Conservation (phyloP, 2,888 invertebrate species). For the Pemphredon lugubris region DNA sequence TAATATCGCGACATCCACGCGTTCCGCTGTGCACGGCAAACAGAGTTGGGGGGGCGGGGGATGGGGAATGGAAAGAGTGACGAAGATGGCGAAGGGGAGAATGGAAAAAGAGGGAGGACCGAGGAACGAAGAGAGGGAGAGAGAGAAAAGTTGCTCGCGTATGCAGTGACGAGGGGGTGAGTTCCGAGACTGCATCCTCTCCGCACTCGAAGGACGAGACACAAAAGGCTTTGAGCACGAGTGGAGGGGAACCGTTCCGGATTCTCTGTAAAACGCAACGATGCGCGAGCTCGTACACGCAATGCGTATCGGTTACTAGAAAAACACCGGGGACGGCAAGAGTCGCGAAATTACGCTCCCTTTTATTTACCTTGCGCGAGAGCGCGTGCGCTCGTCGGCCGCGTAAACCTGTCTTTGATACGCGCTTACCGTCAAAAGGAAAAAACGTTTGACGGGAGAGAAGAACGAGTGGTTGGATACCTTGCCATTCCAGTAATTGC, state of each 20-base stretch:
- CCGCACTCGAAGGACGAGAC: constrained; percentile 21
- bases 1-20: constrained; percentile 53
- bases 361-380: constrained; percentile 32
- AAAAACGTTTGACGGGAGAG: too few species aligned
- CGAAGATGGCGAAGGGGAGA: constrained; percentile 5
- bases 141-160: constrained; percentile 5
- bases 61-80: constrained; percentile 5
- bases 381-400: too few species aligned
- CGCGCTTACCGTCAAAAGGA: too few species aligned
- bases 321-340: constrained; percentile 24
- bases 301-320: constrained; percentile 48
- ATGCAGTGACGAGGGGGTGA: constrained; percentile 44
- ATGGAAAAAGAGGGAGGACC: constrained; percentile 2
- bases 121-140: too few species aligned
- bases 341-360: constrained; percentile 46
- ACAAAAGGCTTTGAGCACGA: constrained; percentile 52
- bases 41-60: neutral
- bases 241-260: constrained; percentile 44
- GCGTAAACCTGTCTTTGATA: constrained; percentile 18
- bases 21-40: constrained; percentile 20
- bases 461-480: too few species aligned
- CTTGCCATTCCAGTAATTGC: too few species aligned
- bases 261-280: constrained; percentile 15
- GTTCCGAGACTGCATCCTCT: constrained; percentile 40
- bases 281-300: constrained; percentile 38